Percentiles rank a stretch among this genome's conserved stretches.
Conservation (phyloP, 92 coral and sea anemone species). For the Umimayanthus chanpuru region DNA sequence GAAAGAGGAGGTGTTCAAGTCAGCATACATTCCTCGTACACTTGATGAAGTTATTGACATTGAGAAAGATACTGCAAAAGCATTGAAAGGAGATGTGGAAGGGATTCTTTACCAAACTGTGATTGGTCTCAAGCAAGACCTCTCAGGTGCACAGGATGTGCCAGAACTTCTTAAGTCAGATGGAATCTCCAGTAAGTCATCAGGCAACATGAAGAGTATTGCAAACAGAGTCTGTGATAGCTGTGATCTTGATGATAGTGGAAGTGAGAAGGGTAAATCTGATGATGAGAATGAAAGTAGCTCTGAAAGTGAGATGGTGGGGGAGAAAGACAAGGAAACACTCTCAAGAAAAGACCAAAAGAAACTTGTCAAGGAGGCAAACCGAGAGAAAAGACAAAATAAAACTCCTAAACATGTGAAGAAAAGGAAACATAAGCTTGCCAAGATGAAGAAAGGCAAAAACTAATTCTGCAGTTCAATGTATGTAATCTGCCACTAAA, state of each 20-base stretch:
- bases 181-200: background rate
- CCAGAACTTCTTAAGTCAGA: conserved; percentile 67
- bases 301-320: conserved; percentile 54
- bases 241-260: conserved; percentile 1
- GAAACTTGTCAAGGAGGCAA: conserved; percentile 91
- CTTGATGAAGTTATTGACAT: conserved; percentile 90
- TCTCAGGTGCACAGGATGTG: conserved; percentile 80
- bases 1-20: conserved; percentile 92
- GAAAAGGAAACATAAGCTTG: conserved; percentile 89
- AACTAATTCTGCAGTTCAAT: conserved; percentile 33
- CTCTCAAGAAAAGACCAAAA: conserved; percentile 88
- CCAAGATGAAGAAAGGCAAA: conserved; percentile 90
- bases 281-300: conserved; percentile 57
- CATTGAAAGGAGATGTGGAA: conserved; percentile 70
- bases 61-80: conserved; percentile 83
- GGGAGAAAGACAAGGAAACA: conserved; percentile 36
- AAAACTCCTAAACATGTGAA: conserved; percentile 96
- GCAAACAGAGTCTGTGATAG: background rate
- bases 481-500: no score
- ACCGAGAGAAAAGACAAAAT: conserved; percentile 85
- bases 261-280: conserved; percentile 22
- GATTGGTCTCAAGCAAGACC: conserved; percentile 90
- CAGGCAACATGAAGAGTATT: background rate
- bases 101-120: conserved; percentile 88
- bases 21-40: conserved; percentile 92